Base-by-base conservation (phyloP, 2,888 invertebrate genomes). In the Schrankia costaestrigalis region DNA sequence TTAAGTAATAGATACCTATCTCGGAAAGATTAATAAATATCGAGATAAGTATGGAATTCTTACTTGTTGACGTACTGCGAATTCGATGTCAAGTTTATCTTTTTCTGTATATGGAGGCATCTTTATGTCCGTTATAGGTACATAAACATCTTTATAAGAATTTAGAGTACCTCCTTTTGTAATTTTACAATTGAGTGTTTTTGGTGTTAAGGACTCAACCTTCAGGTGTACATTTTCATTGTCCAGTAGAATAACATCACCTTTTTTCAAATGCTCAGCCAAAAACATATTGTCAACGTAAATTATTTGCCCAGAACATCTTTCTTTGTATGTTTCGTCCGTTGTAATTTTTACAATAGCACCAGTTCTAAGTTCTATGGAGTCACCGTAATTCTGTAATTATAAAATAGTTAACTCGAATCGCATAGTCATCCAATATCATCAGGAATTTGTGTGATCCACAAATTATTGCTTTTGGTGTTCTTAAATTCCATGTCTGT, bases 181-280 rank as follows among this genome's bases (percentile, higher is more conserved):
- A 22, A 87, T 71, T 44, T 65, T 78, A 29, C 87, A 87, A 0
- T 85, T 86, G 8, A 85, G 42, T 0, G 85, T 86, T 0, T 81
- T 75, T 0, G 72, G 41, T 0, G 86, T 83, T 41, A 86, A 77
- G 9, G 84, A 61, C 46, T 86, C 89, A 5, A 95, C 95, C 57
- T 92, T 89, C n/a, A 96, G 79, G 44, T 92, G 90, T 35, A 96
- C 93, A 3, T 91, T 89, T 42, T 95, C 96, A 74, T 96, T 94
- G 51, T 90, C 90, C 3, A 91, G 42, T 3, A 87, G 51, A 2
- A 91, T 51, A 2, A 50, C 49, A 46, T 90, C 85, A 3, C 89
- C 89, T 45, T 89, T 90, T 19, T 75, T 78, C 27, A 90, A 41
- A 47, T 85, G 80, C 6, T 89, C 84, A 1, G 84, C 75, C 10